Evolutionary conservation across 2,888 invertebrate species (phyloP), one percentile per base, ranked within the genome.

Genomic region (Troilus luridus): DNA sequence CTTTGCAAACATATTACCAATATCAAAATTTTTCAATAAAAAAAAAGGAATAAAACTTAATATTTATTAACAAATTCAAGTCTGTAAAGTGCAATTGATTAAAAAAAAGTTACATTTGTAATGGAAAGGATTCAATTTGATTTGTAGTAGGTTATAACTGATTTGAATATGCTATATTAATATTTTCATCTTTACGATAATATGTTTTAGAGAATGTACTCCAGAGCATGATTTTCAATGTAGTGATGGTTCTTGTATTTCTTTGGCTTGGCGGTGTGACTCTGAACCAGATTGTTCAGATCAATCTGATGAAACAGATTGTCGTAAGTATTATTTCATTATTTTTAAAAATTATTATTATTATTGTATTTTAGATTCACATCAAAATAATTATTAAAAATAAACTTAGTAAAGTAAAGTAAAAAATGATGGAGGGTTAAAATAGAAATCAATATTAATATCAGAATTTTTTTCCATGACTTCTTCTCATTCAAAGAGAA

Each of bases 241-340:
- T 93, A 95, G 95, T 64, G 97, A 97, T 93, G 97, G 97, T 0
- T 95, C 96, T 85, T 98, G 97, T 94, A 96, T 98, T 92, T 96
- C 96, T 91, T 95, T 95, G 92, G 95, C 95, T 27, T 97, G 97
- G 97, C 94, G 96, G 10, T 98, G 97, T 93, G 97, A 97, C 93
- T 96, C 96, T 88, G 97, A 97, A 93, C 96, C 97, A 94, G 97
- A 98, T 94, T 98, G 97, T 93, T 96, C 96, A 90, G 97, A 97
- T 93, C 96, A 95, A 93, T 96, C 97, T 0, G 97, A 98, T 93
- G 97, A 98, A 94, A 91, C 91, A 59, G 92, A 92, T 12, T 93
- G 93, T 89, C 92, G 93, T 93, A 92, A 92, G 93, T 93, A 88
- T 27, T 77, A 62, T 41, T 88, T 24, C 27, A 88, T 88, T 21